phyloP scores from a whole-genome alignment of 2,113 vertebrate genomes.

The Chloropsis cyanopogon region DNA sequence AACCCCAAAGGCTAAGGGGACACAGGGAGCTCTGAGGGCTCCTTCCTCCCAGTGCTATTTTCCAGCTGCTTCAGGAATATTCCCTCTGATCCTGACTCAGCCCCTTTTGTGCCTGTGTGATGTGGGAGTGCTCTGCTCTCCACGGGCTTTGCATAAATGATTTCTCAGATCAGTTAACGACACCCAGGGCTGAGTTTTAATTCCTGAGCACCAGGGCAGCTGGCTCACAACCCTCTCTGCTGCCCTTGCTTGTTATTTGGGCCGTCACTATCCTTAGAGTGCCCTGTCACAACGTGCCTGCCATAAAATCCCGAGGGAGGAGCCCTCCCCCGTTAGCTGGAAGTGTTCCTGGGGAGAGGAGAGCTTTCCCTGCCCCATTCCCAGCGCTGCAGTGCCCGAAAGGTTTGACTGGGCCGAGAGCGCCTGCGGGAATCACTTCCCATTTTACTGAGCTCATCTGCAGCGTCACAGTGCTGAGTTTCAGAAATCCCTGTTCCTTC shows the following conservation, averaged over 20 bases:
- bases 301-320: neutral
- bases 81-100: rapidly evolving
- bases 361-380: neutral
- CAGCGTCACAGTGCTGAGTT: rapidly evolving
- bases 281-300: neutral
- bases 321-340: neutral
- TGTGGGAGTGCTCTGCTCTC: rapidly evolving
- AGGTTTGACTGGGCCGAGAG: neutral
- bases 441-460: neutral
- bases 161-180: rapidly evolving
- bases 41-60: rapidly evolving
- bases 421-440: neutral
- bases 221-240: neutral
- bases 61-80: rapidly evolving
- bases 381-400: rapidly evolving
- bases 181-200: neutral
- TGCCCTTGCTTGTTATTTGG: neutral
- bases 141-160: rapidly evolving
- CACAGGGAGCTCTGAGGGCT: rapidly evolving
- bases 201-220: neutral
- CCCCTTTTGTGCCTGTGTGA: rapidly evolving
- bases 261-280: rapidly evolving
- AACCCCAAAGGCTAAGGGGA: too few species aligned
- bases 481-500: neutral
- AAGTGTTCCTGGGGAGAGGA: neutral